phyloP scores from a whole-genome alignment of 2,888 invertebrate species.

The Phyllotreta cruciferae region DNA sequence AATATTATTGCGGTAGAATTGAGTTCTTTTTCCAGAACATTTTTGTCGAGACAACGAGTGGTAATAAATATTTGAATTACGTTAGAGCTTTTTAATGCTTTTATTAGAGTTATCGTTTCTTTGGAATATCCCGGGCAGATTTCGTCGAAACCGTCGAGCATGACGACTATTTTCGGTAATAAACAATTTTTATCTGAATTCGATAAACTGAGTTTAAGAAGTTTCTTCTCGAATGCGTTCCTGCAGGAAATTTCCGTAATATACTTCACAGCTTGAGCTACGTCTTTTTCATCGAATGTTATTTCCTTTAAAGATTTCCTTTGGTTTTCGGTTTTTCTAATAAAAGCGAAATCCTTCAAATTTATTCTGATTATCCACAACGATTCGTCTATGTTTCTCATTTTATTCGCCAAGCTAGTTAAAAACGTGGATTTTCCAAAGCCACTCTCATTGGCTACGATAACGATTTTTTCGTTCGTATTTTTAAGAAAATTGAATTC shows the following conservation, averaged over 20 bases:
- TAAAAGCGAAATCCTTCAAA: conserved; percentile 29
- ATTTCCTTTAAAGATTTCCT: conserved; percentile 25
- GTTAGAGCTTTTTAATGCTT: conserved; percentile 14
- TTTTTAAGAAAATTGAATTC: conserved; percentile 6
- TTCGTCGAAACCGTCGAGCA: conserved; percentile 39
- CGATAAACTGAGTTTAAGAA: conserved; percentile 14
- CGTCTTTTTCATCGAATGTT: neutral
- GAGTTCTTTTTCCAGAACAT: conserved; percentile 16
- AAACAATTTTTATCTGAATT: neutral
- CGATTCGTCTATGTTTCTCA: conserved; percentile 2
- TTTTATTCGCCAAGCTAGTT: conserved; percentile 15
- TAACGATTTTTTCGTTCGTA: conserved; percentile 19
- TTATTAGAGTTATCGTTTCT: conserved; percentile 29
- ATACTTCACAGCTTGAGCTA: conserved; percentile 17
- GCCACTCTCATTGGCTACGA: conserved; percentile 28
- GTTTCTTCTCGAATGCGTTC: conserved; percentile 18
- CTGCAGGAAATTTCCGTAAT: conserved; percentile 13
- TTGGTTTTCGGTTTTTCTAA: conserved; percentile 1
- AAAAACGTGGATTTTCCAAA: conserved; percentile 32
- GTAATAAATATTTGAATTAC: conserved; percentile 28
- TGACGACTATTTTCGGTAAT: conserved; percentile 20
- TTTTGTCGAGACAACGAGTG: conserved; percentile 26
- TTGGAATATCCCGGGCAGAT: conserved; percentile 31
- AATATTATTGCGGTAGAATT: conserved; percentile 11
- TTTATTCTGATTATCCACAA: conserved; percentile 30